A percentile compares a stretch with the other conserved stretches of the same genome.
phyloP scores from a whole-genome alignment of 2,888 invertebrate genomes.

The Phyllotreta striolata region DNA sequence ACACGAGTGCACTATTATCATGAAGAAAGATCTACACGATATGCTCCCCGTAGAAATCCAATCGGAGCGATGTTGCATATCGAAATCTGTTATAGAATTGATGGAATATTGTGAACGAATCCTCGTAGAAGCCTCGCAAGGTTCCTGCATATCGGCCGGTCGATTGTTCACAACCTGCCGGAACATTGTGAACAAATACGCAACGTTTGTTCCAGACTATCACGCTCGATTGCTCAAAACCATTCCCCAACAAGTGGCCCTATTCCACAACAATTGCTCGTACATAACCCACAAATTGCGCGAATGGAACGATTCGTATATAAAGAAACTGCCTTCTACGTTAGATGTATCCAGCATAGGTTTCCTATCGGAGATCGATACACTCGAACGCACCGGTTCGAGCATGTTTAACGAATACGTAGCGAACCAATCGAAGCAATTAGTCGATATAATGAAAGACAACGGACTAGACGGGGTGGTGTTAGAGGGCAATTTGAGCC shows the following conservation, averaged over 20 bases:
- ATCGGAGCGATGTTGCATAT: constrained; percentile 65
- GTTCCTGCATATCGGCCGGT: constrained; percentile 69
- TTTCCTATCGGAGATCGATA: constrained; percentile 73
- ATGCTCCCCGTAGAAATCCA: constrained; percentile 66
- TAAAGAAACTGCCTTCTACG: constrained; percentile 67
- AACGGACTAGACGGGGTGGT: constrained; percentile 66
- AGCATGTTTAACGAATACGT: constrained; percentile 77
- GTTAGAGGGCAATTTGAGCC: constrained; percentile 63
- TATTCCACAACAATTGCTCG: constrained; percentile 93
- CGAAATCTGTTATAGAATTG: constrained; percentile 70
- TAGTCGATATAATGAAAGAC: constrained; percentile 75
- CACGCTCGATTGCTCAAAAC: constrained; percentile 82
- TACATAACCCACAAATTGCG: constrained; percentile 80
- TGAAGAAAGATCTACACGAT: constrained; percentile 83
- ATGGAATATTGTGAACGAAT: constrained; percentile 70
- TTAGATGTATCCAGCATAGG: constrained; percentile 63
- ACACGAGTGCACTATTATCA: constrained; percentile 73
- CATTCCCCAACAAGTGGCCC: constrained; percentile 87
- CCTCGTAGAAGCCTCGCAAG: constrained; percentile 71
- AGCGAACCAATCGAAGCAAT: constrained; percentile 76
- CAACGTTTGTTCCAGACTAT: constrained; percentile 78
- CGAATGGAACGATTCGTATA: constrained; percentile 73
- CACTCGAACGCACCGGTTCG: constrained; percentile 73
- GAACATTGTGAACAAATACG: constrained; percentile 79
- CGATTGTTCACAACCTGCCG: constrained; percentile 75